Conservation (phyloP, 1,140 invertebrate genomes). For the Kradibia gibbosae region DNA sequence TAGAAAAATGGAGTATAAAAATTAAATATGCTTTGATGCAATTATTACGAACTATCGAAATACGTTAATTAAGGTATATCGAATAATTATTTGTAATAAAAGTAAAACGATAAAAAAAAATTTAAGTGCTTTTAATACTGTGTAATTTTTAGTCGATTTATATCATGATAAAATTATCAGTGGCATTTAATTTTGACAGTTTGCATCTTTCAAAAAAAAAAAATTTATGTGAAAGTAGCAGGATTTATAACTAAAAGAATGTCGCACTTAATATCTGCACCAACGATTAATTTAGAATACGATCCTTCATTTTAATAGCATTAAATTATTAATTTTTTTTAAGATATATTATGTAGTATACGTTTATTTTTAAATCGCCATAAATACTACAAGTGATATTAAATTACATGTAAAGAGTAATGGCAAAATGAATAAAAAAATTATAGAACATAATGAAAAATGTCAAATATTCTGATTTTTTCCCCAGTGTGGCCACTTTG, state of each 20-base stretch:
- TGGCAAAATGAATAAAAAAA: conserved; percentile 10
- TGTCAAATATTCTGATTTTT: background rate
- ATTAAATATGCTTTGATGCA: background rate
- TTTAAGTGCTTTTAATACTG: too few species aligned
- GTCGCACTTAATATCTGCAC: too few species aligned
- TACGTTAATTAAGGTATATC: background rate
- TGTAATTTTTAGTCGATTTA: too few species aligned
- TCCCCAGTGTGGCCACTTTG: background rate
- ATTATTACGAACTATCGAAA: conserved; percentile 4
- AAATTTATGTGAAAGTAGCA: too few species aligned
- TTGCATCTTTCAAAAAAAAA: too few species aligned
- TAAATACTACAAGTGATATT: background rate
- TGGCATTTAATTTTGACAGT: too few species aligned
- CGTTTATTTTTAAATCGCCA: background rate
- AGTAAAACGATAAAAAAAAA: background rate
- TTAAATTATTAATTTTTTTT: background rate
- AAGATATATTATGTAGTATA: background rate
- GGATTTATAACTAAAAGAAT: too few species aligned
- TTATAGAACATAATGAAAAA: background rate
- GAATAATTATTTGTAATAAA: background rate
- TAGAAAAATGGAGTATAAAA: background rate
- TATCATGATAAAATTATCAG: too few species aligned
- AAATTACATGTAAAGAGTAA: background rate
- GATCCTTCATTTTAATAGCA: too few species aligned
- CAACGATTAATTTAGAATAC: too few species aligned